phyloP scores from a whole-genome alignment of 2,113 vertebrate genomes.

The Cheirogaleus medius region DNA sequence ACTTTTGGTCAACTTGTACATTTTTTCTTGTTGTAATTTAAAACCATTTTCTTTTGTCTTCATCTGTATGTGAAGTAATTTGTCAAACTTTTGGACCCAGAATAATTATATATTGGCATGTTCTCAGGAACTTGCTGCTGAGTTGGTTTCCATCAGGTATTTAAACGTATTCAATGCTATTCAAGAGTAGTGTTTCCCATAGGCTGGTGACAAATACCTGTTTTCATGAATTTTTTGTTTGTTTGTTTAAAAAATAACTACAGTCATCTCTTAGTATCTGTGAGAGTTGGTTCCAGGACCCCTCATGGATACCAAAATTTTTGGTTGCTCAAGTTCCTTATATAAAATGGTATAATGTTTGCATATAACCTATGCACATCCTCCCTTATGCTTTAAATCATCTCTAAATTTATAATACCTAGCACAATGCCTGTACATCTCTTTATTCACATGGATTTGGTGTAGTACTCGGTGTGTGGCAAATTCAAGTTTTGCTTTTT shows the following conservation, averaged over 20 bases:
- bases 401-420: neutral
- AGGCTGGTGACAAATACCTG: neutral
- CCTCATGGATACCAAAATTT: neutral
- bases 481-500: neutral
- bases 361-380: neutral
- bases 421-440: neutral
- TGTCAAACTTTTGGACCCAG: neutral
- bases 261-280: neutral
- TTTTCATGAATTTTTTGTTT: neutral
- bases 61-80: conserved; percentile 4
- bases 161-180: neutral
- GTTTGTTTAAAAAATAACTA: neutral
- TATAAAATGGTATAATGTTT: neutral
- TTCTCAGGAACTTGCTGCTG: conserved; percentile 4
- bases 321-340: neutral
- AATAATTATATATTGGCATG: conserved; percentile 16
- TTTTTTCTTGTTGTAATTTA: conserved; percentile 48
- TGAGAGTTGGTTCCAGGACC: neutral
- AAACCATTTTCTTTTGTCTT: conserved; percentile 46
- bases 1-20: neutral
- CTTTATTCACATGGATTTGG: neutral
- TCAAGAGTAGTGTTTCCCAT: conserved; percentile 25
- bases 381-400: neutral
- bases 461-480: neutral
- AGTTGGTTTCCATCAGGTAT: neutral